A percentile compares a stretch with the other conserved stretches of the same genome.
These are phyloP conservation scores for Ommatoiulus sabulosus DNA, from an alignment of 2,888 invertebrate genomes.

Conservation along the genomic window DNA sequence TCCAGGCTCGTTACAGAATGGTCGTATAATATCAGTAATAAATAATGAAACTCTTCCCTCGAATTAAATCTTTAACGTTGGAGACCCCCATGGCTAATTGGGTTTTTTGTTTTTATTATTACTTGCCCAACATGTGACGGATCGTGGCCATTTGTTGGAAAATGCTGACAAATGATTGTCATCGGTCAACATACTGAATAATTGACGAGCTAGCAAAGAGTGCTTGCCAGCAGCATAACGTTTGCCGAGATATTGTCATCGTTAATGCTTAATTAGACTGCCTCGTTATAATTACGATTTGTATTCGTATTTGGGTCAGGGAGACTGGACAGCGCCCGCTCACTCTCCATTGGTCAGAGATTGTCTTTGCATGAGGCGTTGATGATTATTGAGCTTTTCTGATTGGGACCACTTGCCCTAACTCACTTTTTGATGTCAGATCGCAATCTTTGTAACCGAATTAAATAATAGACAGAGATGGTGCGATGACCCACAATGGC, in stretches of 20 bases:
- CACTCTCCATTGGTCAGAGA: not conserved
- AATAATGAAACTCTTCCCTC: not conserved
- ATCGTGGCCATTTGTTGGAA: not conserved
- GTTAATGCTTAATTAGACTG: conserved; percentile 12
- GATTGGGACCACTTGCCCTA: not conserved
- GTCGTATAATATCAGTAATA: not conserved
- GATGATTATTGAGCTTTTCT: not conserved
- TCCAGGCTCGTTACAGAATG: not conserved
- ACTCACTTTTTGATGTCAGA: not conserved
- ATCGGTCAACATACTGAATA: conserved; percentile 26
- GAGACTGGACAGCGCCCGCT: not conserved
- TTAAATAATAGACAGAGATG: not conserved
- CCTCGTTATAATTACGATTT: conserved; percentile 1
- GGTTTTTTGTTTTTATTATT: conserved; percentile 11
- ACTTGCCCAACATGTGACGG: not conserved
- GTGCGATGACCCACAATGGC: not conserved
- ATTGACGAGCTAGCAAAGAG: not conserved
- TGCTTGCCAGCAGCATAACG: not conserved
- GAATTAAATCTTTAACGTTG: conserved; percentile 13
- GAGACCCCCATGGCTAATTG: not conserved
- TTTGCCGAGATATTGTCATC: not conserved
- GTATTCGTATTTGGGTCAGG: not conserved
- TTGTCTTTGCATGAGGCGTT: not conserved
- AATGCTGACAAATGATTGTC: conserved; percentile 5
- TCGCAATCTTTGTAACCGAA: not conserved